Base-by-base conservation (phyloP, 2,888 invertebrate genomes). In the Dynastes hyllus region DNA sequence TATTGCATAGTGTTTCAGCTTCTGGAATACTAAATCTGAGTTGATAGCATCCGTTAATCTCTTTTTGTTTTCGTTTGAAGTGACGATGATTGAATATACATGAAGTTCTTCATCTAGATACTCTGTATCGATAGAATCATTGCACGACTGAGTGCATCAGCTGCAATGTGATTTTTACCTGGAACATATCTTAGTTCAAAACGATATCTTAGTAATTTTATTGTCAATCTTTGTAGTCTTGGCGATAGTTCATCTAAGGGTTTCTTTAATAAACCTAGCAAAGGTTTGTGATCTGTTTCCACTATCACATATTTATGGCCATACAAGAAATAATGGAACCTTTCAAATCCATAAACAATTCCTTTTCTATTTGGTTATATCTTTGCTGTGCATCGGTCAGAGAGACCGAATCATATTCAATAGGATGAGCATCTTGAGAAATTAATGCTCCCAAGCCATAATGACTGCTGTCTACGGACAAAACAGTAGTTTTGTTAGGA, bases 331-430 rank as follows among this genome's bases (percentile, higher is more conserved):
- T 79, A 79, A 71, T 80, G 66, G 45, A 81, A 81, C 9, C 73
- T 16, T 51, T 80, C 71, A 80, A 81, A 81, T 11, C 80, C 83
- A 80, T 70, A 83, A 9, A 81, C 81, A 83, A 71, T 75, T 85
- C 83, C 76, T 84, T 85, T 78, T 84, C 83, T 5, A 85, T 75
- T 61, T 84, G 82, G 69, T 78, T 78, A 45, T 83, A 83, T 55
- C 80, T 71, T 78, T 81, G 69, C 45, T 81, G 80, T 13, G 73
- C 55, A 9, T 2, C 0, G 11, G 76, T 81, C 22, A 81, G 69
- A 16, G 79, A 76, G 5, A 69, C 63, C 11, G 76, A 81, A 22
- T 76, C 75, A 61, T 32, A 80, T 78, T 63, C 78, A 32, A 78
- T 51, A 0, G 81, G 78, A 29, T 76, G 50, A 11, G 40, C 55